These are phyloP conservation scores for Pseudococcus longispinus DNA, from an alignment of 2,888 invertebrate species.

Conservation along the genomic window DNA sequence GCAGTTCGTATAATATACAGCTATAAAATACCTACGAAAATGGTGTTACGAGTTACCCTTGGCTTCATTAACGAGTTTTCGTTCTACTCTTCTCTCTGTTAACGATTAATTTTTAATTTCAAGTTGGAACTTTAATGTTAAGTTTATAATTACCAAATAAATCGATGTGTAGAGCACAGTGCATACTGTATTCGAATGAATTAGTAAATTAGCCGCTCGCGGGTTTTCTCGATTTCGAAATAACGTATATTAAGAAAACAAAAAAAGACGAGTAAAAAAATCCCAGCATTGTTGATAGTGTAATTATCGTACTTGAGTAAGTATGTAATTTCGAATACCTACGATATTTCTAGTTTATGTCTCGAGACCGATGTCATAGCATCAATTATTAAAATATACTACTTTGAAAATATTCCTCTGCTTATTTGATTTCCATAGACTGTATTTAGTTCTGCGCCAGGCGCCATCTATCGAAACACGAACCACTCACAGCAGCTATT, in stretches of 20 bases:
- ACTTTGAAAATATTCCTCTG: slow-evolving; percentile 2
- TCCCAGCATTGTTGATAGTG: not conserved
- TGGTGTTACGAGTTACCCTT: slow-evolving; percentile 20
- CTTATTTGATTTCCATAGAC: not conserved
- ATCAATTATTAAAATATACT: slow-evolving; percentile 21
- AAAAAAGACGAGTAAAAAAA: not conserved
- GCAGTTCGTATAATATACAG: not conserved
- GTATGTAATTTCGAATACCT: not conserved
- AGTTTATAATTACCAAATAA: slow-evolving; percentile 11
- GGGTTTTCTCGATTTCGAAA: not conserved
- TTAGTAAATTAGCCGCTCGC: not conserved
- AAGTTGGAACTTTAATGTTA: slow-evolving; percentile 15
- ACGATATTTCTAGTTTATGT: slow-evolving; percentile 2
- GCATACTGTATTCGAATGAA: not conserved
- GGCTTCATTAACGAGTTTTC: slow-evolving; percentile 12
- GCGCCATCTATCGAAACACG: not conserved
- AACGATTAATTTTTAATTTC: slow-evolving; percentile 23
- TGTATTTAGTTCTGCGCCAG: not conserved
- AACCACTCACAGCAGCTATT: not conserved
- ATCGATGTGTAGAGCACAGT: not conserved
- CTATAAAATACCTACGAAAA: not conserved
- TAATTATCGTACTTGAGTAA: not conserved
- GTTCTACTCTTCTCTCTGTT: not conserved
- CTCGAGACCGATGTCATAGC: not conserved
- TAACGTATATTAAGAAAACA: not conserved